These are phyloP conservation scores for Odocoileus hemionus DNA, from an alignment of 2,113 vertebrate species.

Conservation along the genomic window DNA sequence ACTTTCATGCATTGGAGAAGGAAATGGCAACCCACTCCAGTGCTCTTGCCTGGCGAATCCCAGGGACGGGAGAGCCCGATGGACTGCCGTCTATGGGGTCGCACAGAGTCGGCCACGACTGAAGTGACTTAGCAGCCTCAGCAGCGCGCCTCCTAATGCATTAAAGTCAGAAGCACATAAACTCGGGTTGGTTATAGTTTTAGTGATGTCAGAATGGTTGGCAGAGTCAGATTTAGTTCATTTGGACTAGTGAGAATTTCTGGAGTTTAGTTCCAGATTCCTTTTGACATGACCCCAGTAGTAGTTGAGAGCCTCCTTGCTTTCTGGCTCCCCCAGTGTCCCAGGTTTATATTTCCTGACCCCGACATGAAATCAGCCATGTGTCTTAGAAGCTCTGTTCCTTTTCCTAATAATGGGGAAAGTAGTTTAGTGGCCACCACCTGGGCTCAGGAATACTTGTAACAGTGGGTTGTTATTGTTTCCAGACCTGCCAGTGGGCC, in stretches of 20 bases:
- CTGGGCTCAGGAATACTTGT: neutral
- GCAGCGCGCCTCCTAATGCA: neutral
- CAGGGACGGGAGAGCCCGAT: no score
- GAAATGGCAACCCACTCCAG: no score
- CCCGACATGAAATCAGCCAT: neutral
- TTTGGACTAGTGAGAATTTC: neutral
- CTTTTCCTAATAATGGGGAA: neutral
- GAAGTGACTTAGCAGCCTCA: no score
- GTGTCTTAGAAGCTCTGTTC: neutral
- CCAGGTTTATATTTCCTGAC: neutral
- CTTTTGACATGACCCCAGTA: neutral
- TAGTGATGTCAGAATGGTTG: neutral
- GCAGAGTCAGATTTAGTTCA: neutral
- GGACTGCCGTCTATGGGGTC: no score
- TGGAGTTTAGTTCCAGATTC: neutral
- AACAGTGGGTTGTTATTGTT: neutral
- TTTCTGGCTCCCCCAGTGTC: neutral
- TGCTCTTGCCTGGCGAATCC: no score
- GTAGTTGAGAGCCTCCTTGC: neutral
- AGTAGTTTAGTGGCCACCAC: neutral
- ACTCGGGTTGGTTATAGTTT: neutral
- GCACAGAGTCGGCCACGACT: no score
- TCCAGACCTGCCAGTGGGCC: neutral
- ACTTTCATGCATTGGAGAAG: no score
- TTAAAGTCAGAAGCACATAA: no score